Evolutionary conservation across 2,797 vertebrate genomes (phyloP), one percentile per base, ranked within the genome.

Genomic region (Xenopus petersii): DNA sequence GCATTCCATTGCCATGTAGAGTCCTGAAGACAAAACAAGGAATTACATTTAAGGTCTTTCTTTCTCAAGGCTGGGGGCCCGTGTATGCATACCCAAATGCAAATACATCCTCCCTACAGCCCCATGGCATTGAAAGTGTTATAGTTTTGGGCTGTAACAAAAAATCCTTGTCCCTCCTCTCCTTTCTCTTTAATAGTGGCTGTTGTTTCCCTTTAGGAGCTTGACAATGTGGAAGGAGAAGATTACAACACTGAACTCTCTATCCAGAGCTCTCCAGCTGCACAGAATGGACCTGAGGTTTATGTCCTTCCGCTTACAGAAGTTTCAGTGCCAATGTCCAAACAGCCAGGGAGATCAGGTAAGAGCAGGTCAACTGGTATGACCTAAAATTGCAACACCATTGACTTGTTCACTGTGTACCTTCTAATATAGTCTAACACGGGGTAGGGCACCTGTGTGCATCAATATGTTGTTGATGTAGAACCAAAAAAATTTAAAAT

Each of bases 261-360:
- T 46, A 90, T 89, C 0, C 86, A 93, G 88, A 93, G 91, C 70
- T 96, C 96, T 3, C 94, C 95, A 0, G 88, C 90, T n/a, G 87
- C 92, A 1, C 91, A 88, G 85, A 89, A 88, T 79, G 92, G 94
- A 80, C 93, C 95, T 0, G 96, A 98, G 68, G 96, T 99, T 79
- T 99, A 99, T 5, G 87, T 99, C 79, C 92, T 99, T 85, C 97
- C 97, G 0, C 95, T 99, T 87, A 96, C 93, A 0, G 93, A 97
- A 86, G 91, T 97, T 80, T 94, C 95, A 0, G 88, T 97, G 79
- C 95, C 96, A 2, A 92, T 94, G 79, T 94, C 94, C 73, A 95
- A 94, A 87, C 95, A 97, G 82, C 96, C 95, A 0, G 86, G 92
- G 10, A 92, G 92, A 80, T 94, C 96, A 89, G 96, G 96, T 99